A percentile compares a stretch with the other conserved stretches of the same genome.
Evolutionary conservation across 2,797 vertebrate species (phyloP).

Genomic region (Chelonia mydas): DNA sequence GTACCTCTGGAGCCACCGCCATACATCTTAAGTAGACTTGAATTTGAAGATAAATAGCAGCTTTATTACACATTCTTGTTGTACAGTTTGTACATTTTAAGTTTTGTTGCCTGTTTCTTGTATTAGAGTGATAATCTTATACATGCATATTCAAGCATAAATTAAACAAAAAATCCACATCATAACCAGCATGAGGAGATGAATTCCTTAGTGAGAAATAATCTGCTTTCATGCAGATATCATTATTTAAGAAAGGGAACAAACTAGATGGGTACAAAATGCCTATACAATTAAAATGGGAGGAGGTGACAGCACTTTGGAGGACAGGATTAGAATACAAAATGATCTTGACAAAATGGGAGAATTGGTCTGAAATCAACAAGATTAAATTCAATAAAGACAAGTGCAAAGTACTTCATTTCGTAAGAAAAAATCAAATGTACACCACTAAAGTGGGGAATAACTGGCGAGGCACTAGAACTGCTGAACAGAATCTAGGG

Average conservation of each 20-base stretch:
- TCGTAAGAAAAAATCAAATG: background rate
- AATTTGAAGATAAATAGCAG: background rate
- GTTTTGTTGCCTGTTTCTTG: background rate
- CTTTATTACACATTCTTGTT: background rate
- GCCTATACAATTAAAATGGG: background rate
- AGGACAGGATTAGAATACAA: background rate
- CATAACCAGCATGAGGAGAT: slow-evolving; percentile 13
- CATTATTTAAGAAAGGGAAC: slow-evolving; percentile 10
- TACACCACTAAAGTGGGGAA: background rate
- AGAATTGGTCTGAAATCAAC: background rate
- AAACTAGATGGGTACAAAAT: background rate
- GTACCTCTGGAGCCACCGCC: background rate
- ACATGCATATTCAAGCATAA: background rate
- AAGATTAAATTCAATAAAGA: background rate
- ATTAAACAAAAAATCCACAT: slow-evolving; percentile 21
- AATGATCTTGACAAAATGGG: background rate
- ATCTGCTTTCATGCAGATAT: slow-evolving; percentile 34
- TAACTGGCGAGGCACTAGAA: background rate
- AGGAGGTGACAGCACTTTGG: background rate
- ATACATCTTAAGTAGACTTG: background rate
- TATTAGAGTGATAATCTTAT: background rate
- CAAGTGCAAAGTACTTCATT: background rate
- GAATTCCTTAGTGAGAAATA: slow-evolving; percentile 15
- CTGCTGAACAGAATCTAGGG: background rate
- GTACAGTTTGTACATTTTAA: background rate